phyloP scores from a whole-genome alignment of 2,113 vertebrate species.

The Chrysochloris asiatica region DNA sequence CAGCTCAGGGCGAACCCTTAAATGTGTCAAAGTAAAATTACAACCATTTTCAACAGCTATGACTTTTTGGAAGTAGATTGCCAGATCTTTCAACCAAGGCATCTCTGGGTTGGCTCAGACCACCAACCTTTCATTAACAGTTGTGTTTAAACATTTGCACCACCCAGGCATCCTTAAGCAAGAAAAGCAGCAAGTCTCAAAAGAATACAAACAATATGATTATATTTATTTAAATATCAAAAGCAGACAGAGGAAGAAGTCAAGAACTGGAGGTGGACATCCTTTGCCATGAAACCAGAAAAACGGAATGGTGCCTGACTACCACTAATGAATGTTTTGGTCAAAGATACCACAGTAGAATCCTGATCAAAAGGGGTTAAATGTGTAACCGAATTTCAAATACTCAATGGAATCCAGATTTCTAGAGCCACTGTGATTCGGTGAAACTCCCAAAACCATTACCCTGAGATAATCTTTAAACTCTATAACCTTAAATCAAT shows the following conservation, averaged over 20 bases:
- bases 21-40: background rate
- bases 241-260: background rate
- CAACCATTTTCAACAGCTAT: background rate
- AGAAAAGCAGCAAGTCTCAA: slow-evolving; percentile 10
- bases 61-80: background rate
- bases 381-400: background rate
- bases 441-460: background rate
- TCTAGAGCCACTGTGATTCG: background rate
- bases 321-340: background rate
- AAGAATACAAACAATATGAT: background rate
- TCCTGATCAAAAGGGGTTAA: background rate
- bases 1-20: background rate
- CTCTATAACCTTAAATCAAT: background rate
- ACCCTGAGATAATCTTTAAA: background rate
- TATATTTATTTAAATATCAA: background rate
- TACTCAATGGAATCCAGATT: background rate
- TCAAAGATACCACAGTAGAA: background rate
- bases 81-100: background rate
- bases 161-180: background rate
- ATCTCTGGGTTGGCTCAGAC: background rate
- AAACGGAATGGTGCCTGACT: background rate
- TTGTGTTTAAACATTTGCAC: background rate
- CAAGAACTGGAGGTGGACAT: background rate
- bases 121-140: background rate
- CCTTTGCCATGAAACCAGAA: background rate